These are phyloP conservation scores for Amphiprion percula DNA, from an alignment of 2,113 vertebrate genomes.

Conservation along the genomic window DNA sequence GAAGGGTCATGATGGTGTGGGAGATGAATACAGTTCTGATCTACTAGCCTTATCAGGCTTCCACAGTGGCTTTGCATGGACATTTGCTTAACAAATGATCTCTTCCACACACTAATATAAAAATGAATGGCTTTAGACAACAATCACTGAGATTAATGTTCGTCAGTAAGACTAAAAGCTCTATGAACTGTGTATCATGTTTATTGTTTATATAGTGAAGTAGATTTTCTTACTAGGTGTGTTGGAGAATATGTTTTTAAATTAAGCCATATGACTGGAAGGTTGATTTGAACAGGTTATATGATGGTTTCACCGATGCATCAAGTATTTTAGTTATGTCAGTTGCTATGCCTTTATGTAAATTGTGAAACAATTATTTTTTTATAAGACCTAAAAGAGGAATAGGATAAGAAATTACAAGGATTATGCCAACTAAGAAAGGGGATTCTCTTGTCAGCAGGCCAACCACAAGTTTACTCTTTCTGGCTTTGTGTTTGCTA, in stretches of 20 bases:
- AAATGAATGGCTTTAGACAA: constrained; percentile 18
- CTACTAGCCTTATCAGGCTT: constrained; percentile 18
- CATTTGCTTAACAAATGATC: constrained; percentile 56
- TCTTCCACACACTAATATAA: constrained; percentile 32
- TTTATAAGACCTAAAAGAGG: neutral
- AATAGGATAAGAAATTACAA: neutral
- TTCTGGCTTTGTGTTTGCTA: constrained; percentile 46
- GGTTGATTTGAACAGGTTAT: neutral
- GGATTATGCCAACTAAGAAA: constrained; percentile 18
- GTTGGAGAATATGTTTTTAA: neutral
- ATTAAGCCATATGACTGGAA: neutral
- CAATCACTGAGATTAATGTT: constrained; percentile 34
- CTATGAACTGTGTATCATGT: constrained; percentile 11
- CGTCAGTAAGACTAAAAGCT: neutral
- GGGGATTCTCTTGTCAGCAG: constrained; percentile 6
- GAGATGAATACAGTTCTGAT: constrained; percentile 36
- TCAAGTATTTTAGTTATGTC: constrained; percentile 4
- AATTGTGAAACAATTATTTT: neutral
- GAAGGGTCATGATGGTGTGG: constrained; percentile 51
- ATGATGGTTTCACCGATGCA: neutral
- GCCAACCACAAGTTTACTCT: constrained; percentile 14
- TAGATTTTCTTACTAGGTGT: neutral
- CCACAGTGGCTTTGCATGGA: constrained; percentile 20
- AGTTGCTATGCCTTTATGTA: neutral
- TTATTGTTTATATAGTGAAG: neutral